Evolutionary conservation across 1,140 invertebrate genomes (phyloP), one percentile per base, ranked within the genome.

Genomic region (Heliconius eleuchia): DNA sequence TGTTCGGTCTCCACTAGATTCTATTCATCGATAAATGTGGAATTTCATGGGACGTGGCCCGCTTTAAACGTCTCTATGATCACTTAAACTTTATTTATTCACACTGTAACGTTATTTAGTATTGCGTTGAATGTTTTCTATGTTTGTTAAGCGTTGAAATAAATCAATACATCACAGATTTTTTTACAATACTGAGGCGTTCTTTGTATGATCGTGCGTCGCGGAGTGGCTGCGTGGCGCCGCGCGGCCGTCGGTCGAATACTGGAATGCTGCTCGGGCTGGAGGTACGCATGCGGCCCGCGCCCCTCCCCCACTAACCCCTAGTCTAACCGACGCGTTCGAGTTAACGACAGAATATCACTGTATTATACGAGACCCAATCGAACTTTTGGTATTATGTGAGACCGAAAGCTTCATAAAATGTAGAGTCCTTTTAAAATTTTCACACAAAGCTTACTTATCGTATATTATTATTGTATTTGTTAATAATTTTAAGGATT

Each of bases 131-230:
- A 78, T 73, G 83, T 76, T 82, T 85, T 88, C 89, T 88, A 80
- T 85, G 86, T 90, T 87, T 85, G 83, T 83, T 86, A 88, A 88
- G 87, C 87, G 90, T 89, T 88, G 87, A 85, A 93, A 95, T 94
- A 91, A 95, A 95, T 95, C 94, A 94, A 95, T 95, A 95, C 94
- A 94, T 93, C 91, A 94, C 91, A 92, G 91, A 91, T 94, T 94
- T 94, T 83, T 92, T 94, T 94, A 91, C 90, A 94, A 92, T 93
- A 91, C 88, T 91, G 88, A 89, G 87, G 89, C 89, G 92, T 93
- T 92, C 92, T 95, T 95, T 94, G 93, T 95, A 93, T 88, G 85
- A 89, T 85, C 88, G 87, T 86, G 87, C 86, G 91, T 84, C 91
- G 87, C 89, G 86, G 79, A 74, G 42, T 66, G 80, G 75, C 57